Evolutionary conservation across 1,140 invertebrate genomes (phyloP).

Genomic region (Sarcophaga bullata): DNA sequence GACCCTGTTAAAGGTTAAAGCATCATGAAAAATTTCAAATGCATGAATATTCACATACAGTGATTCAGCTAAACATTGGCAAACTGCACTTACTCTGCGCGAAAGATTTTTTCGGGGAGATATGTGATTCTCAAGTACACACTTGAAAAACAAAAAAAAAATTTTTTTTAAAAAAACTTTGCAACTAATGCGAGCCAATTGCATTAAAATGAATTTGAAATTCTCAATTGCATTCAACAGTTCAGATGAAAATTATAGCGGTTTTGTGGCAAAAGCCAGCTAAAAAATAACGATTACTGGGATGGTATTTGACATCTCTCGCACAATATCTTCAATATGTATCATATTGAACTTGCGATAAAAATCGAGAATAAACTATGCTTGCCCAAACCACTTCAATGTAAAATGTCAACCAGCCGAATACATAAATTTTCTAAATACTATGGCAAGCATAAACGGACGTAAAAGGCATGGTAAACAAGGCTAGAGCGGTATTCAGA

Average conservation of each 20-base stretch:
- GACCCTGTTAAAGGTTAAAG: conserved; percentile 38
- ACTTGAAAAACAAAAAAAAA: neutral
- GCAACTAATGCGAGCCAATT: conserved; percentile 13
- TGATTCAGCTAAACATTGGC: neutral
- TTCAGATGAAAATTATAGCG: too few species aligned
- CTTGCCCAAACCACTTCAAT: neutral
- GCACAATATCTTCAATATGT: too few species aligned
- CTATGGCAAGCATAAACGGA: too few species aligned
- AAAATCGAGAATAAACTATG: too few species aligned
- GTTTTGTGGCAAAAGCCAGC: too few species aligned
- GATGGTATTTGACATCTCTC: too few species aligned
- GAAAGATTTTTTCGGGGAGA: neutral
- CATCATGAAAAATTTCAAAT: conserved; percentile 18
- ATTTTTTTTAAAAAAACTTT: neutral
- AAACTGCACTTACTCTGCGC: neutral
- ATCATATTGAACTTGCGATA: too few species aligned
- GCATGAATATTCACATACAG: conserved; percentile 29
- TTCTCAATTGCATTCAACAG: too few species aligned
- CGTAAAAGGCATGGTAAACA: too few species aligned
- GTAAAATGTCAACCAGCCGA: neutral
- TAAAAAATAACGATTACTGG: too few species aligned
- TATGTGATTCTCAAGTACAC: neutral
- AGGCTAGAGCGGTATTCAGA: too few species aligned
- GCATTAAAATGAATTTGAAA: conserved; percentile 2
- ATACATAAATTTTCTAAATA: neutral